phyloP scores from a whole-genome alignment of 1,140 invertebrate genomes.

The Formica selysi region DNA sequence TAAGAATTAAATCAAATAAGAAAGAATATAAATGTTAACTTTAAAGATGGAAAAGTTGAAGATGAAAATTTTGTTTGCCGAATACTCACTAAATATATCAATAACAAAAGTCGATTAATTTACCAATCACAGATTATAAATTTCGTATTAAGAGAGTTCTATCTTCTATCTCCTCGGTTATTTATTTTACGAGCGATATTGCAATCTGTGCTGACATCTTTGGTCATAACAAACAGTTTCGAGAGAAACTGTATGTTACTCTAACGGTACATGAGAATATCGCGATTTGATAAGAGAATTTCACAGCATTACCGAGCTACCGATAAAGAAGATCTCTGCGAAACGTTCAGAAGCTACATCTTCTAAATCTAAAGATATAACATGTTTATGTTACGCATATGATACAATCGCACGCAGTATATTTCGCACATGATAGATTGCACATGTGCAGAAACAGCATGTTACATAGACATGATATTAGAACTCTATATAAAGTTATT shows the following conservation, averaged over 20 bases:
- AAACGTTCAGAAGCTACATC: background rate
- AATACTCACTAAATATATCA: background rate
- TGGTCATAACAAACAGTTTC: too few species aligned
- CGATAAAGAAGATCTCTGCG: conserved; percentile 61
- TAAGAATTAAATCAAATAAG: background rate
- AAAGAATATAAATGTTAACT: background rate
- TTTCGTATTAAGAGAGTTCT: background rate
- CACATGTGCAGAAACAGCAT: too few species aligned
- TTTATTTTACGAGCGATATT: background rate
- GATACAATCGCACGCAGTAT: background rate
- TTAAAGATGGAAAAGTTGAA: background rate
- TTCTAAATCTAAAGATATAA: background rate
- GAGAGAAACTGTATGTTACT: background rate
- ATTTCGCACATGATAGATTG: background rate
- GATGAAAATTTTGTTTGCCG: background rate
- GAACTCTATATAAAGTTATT: background rate
- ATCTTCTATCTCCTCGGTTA: background rate
- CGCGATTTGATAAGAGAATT: background rate
- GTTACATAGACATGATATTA: background rate
- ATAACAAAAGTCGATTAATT: conserved; percentile 10
- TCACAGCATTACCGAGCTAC: background rate
- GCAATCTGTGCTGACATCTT: conserved; percentile 44
- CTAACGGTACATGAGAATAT: conserved; percentile 13
- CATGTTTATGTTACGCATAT: background rate
- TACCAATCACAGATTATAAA: background rate